A percentile compares a stretch with the other conserved stretches of the same genome.
These are phyloP conservation scores for Ivindomyrus marchei DNA, from an alignment of 2,113 vertebrate genomes.

Conservation along the genomic window DNA sequence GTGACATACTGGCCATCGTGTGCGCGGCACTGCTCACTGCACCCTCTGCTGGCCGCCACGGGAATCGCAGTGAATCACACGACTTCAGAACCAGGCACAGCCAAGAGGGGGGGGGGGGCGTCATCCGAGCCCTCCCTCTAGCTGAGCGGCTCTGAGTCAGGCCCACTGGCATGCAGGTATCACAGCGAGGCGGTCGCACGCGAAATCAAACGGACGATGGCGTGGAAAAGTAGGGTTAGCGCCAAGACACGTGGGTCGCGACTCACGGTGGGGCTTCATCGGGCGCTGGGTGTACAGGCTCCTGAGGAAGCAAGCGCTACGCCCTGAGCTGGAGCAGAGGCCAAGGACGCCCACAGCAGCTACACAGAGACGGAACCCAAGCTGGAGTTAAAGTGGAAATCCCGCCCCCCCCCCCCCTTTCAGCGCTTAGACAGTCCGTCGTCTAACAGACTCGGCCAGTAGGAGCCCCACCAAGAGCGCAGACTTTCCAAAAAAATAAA, in stretches of 20 bases:
- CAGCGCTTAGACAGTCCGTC: neutral
- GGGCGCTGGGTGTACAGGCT: neutral
- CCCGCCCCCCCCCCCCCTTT: too few species aligned
- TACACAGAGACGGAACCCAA: neutral
- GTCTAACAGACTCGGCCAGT: neutral
- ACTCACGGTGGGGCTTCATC: neutral
- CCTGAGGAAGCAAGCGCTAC: neutral
- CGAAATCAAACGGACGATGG: neutral
- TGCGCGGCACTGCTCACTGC: too few species aligned
- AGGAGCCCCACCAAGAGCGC: neutral
- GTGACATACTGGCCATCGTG: neutral
- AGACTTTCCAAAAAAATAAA: neutral
- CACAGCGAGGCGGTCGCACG: neutral
- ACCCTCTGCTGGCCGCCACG: neutral
- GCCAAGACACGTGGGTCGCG: neutral
- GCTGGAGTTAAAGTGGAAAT: neutral
- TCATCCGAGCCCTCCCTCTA: neutral
- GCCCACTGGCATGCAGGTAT: neutral
- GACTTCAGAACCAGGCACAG: neutral
- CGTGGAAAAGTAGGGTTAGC: neutral
- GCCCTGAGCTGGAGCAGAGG: neutral
- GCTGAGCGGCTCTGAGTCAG: neutral
- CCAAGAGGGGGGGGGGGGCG: neutral
- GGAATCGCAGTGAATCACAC: conserved; percentile 33
- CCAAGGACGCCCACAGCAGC: neutral